Evolutionary conservation across 2,113 vertebrate species (phyloP).

Genomic region (Eubucco bourcierii): DNA sequence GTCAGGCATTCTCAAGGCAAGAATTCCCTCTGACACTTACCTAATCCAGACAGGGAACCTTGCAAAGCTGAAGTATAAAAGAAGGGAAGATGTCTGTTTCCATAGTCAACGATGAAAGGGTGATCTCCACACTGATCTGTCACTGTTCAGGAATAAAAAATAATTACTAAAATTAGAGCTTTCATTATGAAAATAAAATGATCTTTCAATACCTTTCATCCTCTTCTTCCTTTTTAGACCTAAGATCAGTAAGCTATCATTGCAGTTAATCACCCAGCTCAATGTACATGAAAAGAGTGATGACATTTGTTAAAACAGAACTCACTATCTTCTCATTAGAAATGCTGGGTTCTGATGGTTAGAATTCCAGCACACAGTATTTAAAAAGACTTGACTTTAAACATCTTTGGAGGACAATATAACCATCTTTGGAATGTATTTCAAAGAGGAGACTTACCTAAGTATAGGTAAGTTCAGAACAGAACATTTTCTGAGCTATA

Average conservation of each 20-base stretch:
- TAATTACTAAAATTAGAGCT: neutral
- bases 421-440: neutral
- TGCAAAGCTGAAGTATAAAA: neutral
- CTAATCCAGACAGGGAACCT: neutral
- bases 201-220: rapidly evolving
- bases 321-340: neutral
- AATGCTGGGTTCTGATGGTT: neutral
- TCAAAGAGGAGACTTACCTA: neutral
- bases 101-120: neutral
- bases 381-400: neutral
- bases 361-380: neutral
- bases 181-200: neutral
- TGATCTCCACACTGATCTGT: neutral
- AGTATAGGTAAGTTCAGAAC: neutral
- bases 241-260: neutral
- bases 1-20: neutral
- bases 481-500: neutral
- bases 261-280: neutral
- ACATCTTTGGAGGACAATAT: neutral
- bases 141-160: neutral
- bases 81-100: neutral
- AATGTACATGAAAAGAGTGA: neutral
- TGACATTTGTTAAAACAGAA: neutral
- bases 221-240: neutral
- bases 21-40: neutral